A percentile compares a stretch with the other conserved stretches of the same genome.
These are phyloP conservation scores for Clangula hyemalis DNA, from an alignment of 2,797 vertebrate species.

Conservation along the genomic window DNA sequence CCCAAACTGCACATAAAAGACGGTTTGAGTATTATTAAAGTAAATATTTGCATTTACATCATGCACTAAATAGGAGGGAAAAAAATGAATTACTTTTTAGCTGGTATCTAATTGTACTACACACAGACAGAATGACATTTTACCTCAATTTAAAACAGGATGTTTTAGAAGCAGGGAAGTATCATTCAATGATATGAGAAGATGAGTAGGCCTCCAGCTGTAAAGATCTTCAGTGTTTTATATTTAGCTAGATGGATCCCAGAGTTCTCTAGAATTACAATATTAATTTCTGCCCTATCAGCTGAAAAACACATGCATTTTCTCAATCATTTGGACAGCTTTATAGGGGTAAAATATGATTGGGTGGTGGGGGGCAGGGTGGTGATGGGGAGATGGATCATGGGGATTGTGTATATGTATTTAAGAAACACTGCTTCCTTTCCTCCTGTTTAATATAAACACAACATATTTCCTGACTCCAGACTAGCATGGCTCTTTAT, in stretches of 20 bases:
- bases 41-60: not conserved
- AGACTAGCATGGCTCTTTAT: constrained; percentile 38
- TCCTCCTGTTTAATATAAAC: not conserved
- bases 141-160: not conserved
- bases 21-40: fast-evolving
- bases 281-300: constrained; percentile 24
- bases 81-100: not conserved
- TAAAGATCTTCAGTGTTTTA: not conserved
- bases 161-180: not conserved
- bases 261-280: not conserved
- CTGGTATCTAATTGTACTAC: not conserved
- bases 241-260: not conserved
- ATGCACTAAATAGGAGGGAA: not conserved
- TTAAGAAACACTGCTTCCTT: not conserved
- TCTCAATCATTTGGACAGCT: not conserved
- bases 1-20: not conserved
- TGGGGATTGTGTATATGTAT: not conserved
- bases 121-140: not conserved
- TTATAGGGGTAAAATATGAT: not conserved
- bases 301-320: not conserved
- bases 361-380: fast-evolving
- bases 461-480: not conserved
- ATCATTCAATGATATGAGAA: not conserved
- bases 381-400: not conserved
- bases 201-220: constrained; percentile 28